A percentile compares a stretch with the other conserved stretches of the same genome.
phyloP scores from a whole-genome alignment of 2,797 vertebrate genomes.

The Mus minutoides region DNA sequence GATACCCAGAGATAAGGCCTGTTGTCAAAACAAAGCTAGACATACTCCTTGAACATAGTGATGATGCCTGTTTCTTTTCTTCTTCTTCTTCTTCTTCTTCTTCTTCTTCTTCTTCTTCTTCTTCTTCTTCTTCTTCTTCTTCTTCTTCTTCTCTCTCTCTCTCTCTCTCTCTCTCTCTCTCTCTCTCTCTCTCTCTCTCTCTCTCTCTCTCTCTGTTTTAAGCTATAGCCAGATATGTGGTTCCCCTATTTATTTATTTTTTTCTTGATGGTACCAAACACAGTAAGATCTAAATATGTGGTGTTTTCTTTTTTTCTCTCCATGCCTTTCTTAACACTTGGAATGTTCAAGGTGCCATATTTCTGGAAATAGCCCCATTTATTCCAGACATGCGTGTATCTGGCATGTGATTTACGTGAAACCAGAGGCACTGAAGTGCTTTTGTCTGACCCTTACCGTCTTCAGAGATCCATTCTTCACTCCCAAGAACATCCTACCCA shows the following conservation, averaged over 20 bases:
- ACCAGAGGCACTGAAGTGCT: slow-evolving; percentile 52
- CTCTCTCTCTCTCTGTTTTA: no score
- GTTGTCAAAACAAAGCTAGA: background rate
- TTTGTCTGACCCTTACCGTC: slow-evolving; percentile 64
- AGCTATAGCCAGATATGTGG: background rate
- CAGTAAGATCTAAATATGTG: background rate
- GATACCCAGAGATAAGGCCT: background rate
- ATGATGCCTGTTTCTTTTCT: background rate
- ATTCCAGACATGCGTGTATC: slow-evolving; percentile 32
- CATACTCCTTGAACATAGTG: background rate
- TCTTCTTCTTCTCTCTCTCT: background rate
- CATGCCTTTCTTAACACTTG: background rate
- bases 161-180: background rate
- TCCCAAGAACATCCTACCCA: slow-evolving; percentile 37
- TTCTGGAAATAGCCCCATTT: slow-evolving; percentile 52
- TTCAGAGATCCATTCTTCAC: slow-evolving; percentile 68
- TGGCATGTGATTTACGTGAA: slow-evolving; percentile 66
- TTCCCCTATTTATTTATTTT: background rate
- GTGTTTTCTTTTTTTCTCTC: background rate
- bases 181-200: background rate
- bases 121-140: no score
- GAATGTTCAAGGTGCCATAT: background rate
- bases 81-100: no score
- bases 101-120: no score
- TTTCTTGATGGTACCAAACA: background rate